Evolutionary conservation across 2,888 invertebrate genomes (phyloP), one percentile per base, ranked within the genome.

Genomic region (Rhyacophila evoluta): DNA sequence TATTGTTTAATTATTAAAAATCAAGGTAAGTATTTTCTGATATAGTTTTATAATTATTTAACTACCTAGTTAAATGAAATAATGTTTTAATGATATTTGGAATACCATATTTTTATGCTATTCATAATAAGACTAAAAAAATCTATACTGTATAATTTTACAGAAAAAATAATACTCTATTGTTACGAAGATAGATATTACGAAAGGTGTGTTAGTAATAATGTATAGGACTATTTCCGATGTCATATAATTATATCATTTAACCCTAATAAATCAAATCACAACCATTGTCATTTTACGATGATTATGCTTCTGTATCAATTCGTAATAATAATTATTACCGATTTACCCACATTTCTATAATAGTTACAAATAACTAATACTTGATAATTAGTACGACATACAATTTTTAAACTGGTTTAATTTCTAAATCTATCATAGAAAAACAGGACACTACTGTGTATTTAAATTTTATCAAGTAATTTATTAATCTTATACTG

Each of bases 211-310:
- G 55, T 55, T 55, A 55, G 1, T n/a, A 55, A 33, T 33, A n/a
- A 33, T 33, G 29, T 33, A 33, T 33, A 19, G 55, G 55, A 55
- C 55, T 55, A 55, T 8, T 10, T 25, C 55, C 12, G 55, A 1
- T 10, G 25, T 55, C 55, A 55, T 19, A 8, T 25, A 55, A 55
- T 25, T 55, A 19, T 55, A 55, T 19, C 19, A 19, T 15, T 55
- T 55, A 6, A 8, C 10, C 55, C 19, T 55, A 55, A 55, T 55
- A 55, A 55, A 55, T 55, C 55, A 55, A 69, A 69, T 69, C 69
- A 69, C 69, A 69, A 69, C 69, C 69, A 3, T 69, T 69, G 69
- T 28, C 33, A 69, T 33, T 69, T 69, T 29, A 69, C 28, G 69
- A 33, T 69, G 69, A 69, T 69, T 69, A 69, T 69, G 69, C 33